These are phyloP conservation scores for Mellilla xanthometata DNA, from an alignment of 2,888 invertebrate genomes.

Conservation along the genomic window DNA sequence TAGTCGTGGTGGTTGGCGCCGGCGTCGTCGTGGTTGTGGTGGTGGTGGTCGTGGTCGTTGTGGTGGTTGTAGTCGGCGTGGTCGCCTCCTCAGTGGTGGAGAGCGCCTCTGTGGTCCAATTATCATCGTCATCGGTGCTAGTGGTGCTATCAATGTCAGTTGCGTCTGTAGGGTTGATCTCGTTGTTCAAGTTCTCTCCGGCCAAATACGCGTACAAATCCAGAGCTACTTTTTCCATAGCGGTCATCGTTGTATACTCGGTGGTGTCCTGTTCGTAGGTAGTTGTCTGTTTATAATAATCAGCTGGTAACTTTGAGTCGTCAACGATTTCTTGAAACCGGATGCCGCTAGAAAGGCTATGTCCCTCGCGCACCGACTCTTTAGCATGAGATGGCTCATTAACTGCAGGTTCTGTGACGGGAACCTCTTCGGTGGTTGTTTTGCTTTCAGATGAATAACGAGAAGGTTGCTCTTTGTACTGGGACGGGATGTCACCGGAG, in stretches of 20 bases:
- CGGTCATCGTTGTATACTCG: conserved; percentile 85
- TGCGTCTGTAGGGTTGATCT: conserved; percentile 65
- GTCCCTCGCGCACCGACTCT: conserved; percentile 62
- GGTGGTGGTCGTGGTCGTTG: conserved; percentile 82
- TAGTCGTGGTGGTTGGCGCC: conserved; percentile 74
- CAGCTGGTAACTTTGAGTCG: conserved; percentile 67
- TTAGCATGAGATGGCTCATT: conserved; percentile 57
- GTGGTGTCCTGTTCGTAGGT: conserved; percentile 74
- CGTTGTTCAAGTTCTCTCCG: conserved; percentile 84
- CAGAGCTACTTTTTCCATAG: conserved; percentile 91
- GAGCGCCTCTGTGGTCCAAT: conserved; percentile 70
- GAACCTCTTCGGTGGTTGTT: conserved; percentile 79
- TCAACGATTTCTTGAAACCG: conserved; percentile 68
- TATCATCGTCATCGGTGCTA: conserved; percentile 58
- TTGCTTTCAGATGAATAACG: conserved; percentile 74
- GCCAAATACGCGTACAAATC: conserved; percentile 91
- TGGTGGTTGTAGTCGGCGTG: conserved; percentile 80
- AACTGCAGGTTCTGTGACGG: conserved; percentile 61
- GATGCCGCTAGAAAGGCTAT: conserved; percentile 64
- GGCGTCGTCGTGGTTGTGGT: conserved; percentile 81
- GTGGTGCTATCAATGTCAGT: conserved; percentile 62
- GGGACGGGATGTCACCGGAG: conserved; percentile 80
- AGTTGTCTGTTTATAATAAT: conserved; percentile 68
- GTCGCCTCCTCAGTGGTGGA: conserved; percentile 75
- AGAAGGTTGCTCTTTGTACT: conserved; percentile 73